Percentiles rank a stretch among this genome's conserved stretches.
Conservation (phyloP, 64 coral and sea anemone species). For the Montipora foliosa region DNA sequence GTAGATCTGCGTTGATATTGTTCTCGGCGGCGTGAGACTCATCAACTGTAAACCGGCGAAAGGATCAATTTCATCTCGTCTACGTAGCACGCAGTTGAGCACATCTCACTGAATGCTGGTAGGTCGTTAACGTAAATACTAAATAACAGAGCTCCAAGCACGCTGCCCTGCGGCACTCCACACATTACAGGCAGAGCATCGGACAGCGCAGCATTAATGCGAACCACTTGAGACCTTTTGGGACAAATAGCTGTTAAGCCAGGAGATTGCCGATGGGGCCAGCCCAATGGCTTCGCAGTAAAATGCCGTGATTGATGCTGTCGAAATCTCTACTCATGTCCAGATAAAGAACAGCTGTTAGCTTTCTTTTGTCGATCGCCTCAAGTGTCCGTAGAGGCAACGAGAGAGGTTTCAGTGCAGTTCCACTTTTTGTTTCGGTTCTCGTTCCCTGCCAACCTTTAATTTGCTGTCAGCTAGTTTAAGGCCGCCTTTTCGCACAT, state of each 20-base stretch:
- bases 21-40: too few relatives aligned
- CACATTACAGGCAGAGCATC: constrained; percentile 1
- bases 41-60: too few relatives aligned
- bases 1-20: too few relatives aligned
- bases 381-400: neutral
- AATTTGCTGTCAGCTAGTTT: too few relatives aligned
- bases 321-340: constrained; percentile 34
- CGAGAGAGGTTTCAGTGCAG: too few relatives aligned
- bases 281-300: neutral
- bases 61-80: too few relatives aligned
- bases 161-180: constrained; percentile 17
- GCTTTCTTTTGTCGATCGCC: constrained; percentile 25
- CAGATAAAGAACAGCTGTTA: constrained; percentile 13
- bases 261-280: neutral
- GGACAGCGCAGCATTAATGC: constrained; percentile 31
- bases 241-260: constrained; percentile 33
- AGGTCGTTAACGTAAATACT: too few relatives aligned
- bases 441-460: too few relatives aligned
- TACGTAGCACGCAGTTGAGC: too few relatives aligned
- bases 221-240: constrained; percentile 30
- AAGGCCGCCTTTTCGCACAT: too few relatives aligned
- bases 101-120: too few relatives aligned
- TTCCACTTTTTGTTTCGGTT: too few relatives aligned
- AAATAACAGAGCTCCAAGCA: neutral
- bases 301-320: constrained; percentile 33